Conservation (phyloP, 2,888 invertebrate species). For the Hydriomena furcata region DNA sequence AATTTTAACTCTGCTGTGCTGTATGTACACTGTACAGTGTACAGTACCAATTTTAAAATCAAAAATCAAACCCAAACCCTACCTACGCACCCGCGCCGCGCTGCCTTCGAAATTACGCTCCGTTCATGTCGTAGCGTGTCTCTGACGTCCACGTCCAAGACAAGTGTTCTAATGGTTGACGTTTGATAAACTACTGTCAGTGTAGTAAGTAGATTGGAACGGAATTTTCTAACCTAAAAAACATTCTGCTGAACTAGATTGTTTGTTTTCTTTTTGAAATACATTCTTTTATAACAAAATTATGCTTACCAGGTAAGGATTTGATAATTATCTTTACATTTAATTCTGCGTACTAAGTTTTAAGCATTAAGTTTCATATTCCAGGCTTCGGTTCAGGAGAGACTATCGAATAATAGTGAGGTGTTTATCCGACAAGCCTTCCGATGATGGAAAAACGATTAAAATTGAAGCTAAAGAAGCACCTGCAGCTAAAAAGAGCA, state of each 20-base stretch:
- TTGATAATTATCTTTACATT: not conserved
- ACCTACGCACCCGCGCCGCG: no score
- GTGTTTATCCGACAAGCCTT: slow-evolving; percentile 57
- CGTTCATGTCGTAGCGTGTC: no score
- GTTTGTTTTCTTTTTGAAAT: slow-evolving; percentile 9
- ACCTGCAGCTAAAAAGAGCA: slow-evolving; percentile 41
- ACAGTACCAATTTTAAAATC: no score
- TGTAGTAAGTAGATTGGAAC: slow-evolving; percentile 21
- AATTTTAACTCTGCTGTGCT: no score
- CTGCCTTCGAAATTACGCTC: no score
- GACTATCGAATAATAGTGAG: slow-evolving; percentile 54
- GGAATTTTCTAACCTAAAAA: slow-evolving; percentile 13
- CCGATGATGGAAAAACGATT: slow-evolving; percentile 58
- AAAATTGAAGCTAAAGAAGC: slow-evolving; percentile 42
- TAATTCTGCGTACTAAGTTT: not conserved
- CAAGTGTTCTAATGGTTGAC: no score
- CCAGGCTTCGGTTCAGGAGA: slow-evolving; percentile 48
- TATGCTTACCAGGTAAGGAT: slow-evolving; percentile 31
- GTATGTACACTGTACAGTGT: no score
- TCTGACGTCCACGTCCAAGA: no score
- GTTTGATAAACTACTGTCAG: no score
- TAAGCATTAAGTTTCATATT: slow-evolving; percentile 19
- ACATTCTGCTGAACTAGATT: not conserved
- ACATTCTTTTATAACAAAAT: not conserved
- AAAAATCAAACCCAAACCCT: no score